Evolutionary conservation across 2,888 invertebrate species (phyloP).

Genomic region (Phengaris arion): DNA sequence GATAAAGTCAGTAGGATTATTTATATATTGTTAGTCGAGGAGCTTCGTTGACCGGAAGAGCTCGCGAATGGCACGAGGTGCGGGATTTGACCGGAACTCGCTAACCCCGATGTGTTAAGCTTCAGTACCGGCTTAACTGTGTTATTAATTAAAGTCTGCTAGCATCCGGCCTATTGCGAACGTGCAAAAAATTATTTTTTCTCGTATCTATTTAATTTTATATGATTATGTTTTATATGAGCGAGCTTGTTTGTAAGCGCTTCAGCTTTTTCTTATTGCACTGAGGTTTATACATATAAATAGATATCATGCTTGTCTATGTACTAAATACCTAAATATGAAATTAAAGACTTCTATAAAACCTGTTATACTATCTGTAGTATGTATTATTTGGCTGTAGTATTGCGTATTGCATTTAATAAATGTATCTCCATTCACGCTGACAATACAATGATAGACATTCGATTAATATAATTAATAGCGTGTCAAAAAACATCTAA

Average conservation of each 20-base stretch:
- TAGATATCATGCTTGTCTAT: no score
- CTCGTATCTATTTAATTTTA: constrained; percentile 22
- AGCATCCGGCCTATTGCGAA: constrained; percentile 58
- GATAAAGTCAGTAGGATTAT: constrained; percentile 15
- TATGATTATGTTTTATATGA: not conserved
- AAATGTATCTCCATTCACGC: constrained; percentile 1
- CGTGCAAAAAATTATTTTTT: constrained; percentile 36
- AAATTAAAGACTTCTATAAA: not conserved
- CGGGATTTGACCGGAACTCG: constrained; percentile 74
- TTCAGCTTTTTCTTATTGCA: no score
- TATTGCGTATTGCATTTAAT: not conserved
- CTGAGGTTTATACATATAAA: no score
- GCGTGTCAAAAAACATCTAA: not conserved
- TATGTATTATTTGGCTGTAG: not conserved
- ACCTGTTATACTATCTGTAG: not conserved
- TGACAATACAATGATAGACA: constrained; percentile 1
- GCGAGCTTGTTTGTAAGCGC: no score
- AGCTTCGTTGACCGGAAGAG: constrained; percentile 71
- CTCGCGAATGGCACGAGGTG: constrained; percentile 57
- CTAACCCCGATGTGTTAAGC: constrained; percentile 69
- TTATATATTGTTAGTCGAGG: constrained; percentile 31
- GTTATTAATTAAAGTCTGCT: constrained; percentile 72
- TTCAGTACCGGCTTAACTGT: constrained; percentile 65
- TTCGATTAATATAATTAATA: constrained; percentile 6
- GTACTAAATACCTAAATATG: no score